These are phyloP conservation scores for Lucinisca nassula DNA, from an alignment of 2,888 invertebrate genomes.

Conservation along the genomic window DNA sequence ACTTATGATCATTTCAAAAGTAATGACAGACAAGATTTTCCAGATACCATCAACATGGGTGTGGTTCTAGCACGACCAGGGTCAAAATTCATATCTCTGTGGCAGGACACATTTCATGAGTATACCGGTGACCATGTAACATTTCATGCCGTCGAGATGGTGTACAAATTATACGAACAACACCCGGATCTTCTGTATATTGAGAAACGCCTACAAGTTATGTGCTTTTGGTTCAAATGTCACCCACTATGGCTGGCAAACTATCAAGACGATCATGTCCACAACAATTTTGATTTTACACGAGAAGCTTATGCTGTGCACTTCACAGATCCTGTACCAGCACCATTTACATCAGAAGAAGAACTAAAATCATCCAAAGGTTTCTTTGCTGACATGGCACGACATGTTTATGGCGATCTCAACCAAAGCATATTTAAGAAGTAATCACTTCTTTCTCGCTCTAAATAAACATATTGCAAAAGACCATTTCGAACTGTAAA, in stretches of 20 bases:
- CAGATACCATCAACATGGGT: background rate
- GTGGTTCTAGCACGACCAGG: background rate
- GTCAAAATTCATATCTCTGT: conserved; percentile 2
- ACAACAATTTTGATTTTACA: background rate
- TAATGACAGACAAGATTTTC: background rate
- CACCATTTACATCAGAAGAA: background rate
- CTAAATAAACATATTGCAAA: no score
- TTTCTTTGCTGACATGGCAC: background rate
- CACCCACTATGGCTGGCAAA: background rate
- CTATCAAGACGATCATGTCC: background rate
- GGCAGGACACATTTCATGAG: conserved; percentile 62
- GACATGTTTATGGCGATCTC: background rate
- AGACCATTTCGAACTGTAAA: no score
- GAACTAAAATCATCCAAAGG: background rate
- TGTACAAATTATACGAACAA: conserved; percentile 77
- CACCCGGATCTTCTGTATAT: conserved; percentile 79
- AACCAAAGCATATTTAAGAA: no score
- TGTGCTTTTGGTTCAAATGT: conserved; percentile 80
- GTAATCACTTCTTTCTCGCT: no score
- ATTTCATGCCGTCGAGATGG: conserved; percentile 68
- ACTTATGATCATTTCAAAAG: background rate
- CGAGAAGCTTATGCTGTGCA: background rate
- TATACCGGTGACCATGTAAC: conserved; percentile 61
- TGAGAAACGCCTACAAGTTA: conserved; percentile 80
- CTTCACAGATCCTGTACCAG: background rate